phyloP scores from a whole-genome alignment of 1,140 invertebrate genomes.

The Cepaea nemoralis region DNA sequence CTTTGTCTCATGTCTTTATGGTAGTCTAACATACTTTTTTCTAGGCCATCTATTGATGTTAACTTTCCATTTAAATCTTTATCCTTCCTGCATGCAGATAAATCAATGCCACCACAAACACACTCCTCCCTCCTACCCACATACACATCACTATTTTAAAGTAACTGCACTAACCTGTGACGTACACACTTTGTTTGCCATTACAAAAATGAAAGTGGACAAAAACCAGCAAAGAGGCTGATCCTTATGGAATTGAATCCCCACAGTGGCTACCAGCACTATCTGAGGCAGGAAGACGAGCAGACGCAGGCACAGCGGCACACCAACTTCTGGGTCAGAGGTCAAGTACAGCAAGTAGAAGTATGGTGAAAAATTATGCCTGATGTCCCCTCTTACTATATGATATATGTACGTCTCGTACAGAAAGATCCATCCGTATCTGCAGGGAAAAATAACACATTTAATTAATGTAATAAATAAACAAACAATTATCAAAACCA shows the following conservation, averaged over 20 bases:
- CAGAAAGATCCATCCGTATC: slow-evolving; percentile 90
- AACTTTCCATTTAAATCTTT: too few relatives aligned
- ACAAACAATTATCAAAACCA: too few relatives aligned
- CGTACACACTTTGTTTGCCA: slow-evolving; percentile 95
- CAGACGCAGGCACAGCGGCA: slow-evolving; percentile 75
- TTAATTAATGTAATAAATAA: too few relatives aligned
- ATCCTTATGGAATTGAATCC: slow-evolving; percentile 73
- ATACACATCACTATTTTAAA: too few relatives aligned
- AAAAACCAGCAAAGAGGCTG: slow-evolving; percentile 88
- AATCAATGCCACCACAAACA: too few relatives aligned
- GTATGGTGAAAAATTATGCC: slow-evolving; percentile 98
- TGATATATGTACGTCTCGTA: slow-evolving; percentile 96
- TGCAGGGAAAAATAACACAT: slow-evolving; percentile 30
- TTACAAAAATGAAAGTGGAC: slow-evolving; percentile 89
- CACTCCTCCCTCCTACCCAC: too few relatives aligned
- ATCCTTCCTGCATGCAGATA: too few relatives aligned
- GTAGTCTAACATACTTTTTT: too few relatives aligned
- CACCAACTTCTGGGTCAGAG: slow-evolving; percentile 72
- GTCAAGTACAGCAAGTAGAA: slow-evolving; percentile 92
- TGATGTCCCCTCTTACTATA: slow-evolving; percentile 86
- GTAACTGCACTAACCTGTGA: slow-evolving; percentile 65
- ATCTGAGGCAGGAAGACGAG: slow-evolving; percentile 78
- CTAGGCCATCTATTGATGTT: too few relatives aligned
- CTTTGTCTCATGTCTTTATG: too few relatives aligned
- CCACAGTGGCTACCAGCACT: slow-evolving; percentile 70